phyloP scores from a whole-genome alignment of 2,113 vertebrate species.

The Nanger granti region DNA sequence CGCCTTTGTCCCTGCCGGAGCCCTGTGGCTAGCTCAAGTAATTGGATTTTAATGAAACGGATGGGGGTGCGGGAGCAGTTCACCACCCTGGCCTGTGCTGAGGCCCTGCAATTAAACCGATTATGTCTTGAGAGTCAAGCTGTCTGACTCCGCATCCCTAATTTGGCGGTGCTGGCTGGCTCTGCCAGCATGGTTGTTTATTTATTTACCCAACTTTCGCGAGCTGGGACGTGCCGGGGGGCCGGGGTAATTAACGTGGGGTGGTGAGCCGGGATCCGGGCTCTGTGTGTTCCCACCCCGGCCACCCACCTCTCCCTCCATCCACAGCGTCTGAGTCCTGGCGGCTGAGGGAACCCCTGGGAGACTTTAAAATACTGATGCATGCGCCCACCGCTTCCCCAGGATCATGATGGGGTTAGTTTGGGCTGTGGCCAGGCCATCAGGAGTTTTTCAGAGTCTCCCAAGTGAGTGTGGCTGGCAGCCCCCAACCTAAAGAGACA shows the following conservation, averaged over 20 bases:
- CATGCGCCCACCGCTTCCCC: rapidly evolving
- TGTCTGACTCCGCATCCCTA: conserved; percentile 45
- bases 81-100: background rate
- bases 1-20: conserved; percentile 9
- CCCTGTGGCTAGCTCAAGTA: background rate
- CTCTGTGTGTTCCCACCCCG: background rate
- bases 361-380: rapidly evolving
- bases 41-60: conserved; percentile 56
- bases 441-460: background rate
- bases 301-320: background rate
- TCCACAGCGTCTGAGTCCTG: background rate
- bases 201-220: conserved; percentile 3
- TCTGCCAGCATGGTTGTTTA: background rate
- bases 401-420: background rate
- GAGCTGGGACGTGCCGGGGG: background rate
- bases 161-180: conserved; percentile 18
- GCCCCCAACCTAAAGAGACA: background rate
- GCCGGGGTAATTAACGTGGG: background rate
- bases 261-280: background rate
- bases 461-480: background rate
- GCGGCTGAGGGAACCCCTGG: background rate
- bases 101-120: conserved; percentile 61
- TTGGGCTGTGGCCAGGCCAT: background rate
- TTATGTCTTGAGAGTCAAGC: conserved; percentile 63
- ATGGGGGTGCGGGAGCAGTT: background rate